Conservation (phyloP, 2,797 vertebrate genomes). For the Geotrypetes seraphini region DNA sequence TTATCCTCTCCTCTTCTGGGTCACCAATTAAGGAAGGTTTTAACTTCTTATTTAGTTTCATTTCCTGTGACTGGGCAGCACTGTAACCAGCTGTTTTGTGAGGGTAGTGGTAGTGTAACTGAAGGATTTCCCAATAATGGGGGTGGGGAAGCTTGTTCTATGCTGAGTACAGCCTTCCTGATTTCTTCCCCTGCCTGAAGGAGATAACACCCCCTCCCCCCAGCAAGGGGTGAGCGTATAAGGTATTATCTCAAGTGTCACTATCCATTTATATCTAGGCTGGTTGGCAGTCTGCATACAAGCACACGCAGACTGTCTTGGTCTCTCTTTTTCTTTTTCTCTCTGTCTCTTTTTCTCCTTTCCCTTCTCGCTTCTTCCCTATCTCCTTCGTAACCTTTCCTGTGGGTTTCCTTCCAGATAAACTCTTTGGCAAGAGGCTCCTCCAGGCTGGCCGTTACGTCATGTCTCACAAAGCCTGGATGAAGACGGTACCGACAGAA, state of each 20-base stretch:
- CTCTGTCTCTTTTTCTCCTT: neutral
- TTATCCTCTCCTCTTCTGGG: no score
- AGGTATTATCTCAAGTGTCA: no score
- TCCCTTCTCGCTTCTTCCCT: neutral
- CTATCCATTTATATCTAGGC: no score
- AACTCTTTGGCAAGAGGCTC: conserved; percentile 90
- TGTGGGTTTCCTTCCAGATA: no score
- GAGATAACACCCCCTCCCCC: conserved; percentile 4
- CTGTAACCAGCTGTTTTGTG: no score
- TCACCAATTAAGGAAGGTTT: no score
- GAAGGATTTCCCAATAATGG: no score
- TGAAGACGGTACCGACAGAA: conserved; percentile 96
- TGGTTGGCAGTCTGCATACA: neutral
- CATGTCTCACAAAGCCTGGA: conserved; percentile 97
- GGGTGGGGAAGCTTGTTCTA: no score
- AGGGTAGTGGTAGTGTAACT: no score
- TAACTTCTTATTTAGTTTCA: no score
- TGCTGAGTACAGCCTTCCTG: neutral
- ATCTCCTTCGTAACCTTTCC: neutral
- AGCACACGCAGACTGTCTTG: neutral
- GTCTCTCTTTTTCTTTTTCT: neutral
- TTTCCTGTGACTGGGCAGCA: no score
- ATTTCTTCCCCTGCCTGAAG: neutral
- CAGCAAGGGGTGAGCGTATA: no score
- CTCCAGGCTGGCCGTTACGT: conserved; percentile 91